Percentiles rank a stretch among this genome's conserved stretches.
Conservation (phyloP, 2,888 invertebrate species). For the Anoplius nigerrimus region DNA sequence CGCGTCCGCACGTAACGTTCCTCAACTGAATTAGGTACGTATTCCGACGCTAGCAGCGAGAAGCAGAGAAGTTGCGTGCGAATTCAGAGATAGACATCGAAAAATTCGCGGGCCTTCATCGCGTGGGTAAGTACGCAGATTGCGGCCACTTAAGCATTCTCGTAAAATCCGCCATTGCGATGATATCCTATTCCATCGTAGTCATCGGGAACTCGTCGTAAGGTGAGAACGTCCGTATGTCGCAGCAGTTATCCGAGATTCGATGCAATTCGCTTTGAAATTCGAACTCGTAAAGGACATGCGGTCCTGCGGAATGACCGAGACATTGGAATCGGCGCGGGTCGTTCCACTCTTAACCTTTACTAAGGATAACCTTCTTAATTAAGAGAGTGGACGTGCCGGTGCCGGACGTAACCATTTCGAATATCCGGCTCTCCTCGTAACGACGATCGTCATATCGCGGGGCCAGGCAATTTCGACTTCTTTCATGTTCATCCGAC, state of each 20-base stretch:
- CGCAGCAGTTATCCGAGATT: neutral
- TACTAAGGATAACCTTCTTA: constrained; percentile 41
- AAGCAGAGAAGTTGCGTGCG: too few species aligned
- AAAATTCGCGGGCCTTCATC: too few species aligned
- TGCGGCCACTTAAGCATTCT: too few species aligned
- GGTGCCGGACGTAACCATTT: constrained; percentile 39
- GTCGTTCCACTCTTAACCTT: constrained; percentile 40
- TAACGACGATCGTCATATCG: constrained; percentile 26
- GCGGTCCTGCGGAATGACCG: constrained; percentile 38
- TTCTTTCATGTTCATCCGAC: constrained; percentile 11
- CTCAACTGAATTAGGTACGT: too few species aligned
- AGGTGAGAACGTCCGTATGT: neutral
- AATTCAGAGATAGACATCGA: too few species aligned
- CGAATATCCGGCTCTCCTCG: constrained; percentile 30
- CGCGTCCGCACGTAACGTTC: too few species aligned
- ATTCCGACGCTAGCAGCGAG: too few species aligned
- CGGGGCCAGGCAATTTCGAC: constrained; percentile 14
- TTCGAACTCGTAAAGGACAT: constrained; percentile 42
- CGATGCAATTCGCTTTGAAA: constrained; percentile 28
- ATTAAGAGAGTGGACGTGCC: constrained; percentile 35
- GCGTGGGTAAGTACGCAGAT: too few species aligned
- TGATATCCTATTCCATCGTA: too few species aligned
- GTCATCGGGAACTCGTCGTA: too few species aligned
- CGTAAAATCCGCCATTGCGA: too few species aligned
- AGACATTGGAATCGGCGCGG: constrained; percentile 24